Evolutionary conservation across 2,113 vertebrate genomes (phyloP).

Genomic region (Erythrolamprus reginae): DNA sequence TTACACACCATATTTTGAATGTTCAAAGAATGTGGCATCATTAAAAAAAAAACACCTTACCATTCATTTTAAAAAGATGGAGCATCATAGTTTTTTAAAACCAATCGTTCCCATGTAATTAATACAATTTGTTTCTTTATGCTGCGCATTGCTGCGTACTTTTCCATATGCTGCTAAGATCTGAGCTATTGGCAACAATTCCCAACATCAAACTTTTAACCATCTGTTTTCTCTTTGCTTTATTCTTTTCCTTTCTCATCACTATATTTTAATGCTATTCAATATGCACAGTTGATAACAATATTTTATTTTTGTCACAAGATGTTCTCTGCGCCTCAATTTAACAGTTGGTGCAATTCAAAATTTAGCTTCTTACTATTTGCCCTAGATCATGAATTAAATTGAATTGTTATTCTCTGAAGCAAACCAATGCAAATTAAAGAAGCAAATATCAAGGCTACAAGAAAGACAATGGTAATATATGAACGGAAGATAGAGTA

Average conservation of each 20-base stretch:
- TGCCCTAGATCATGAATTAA: constrained; percentile 46
- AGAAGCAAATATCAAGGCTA: constrained; percentile 41
- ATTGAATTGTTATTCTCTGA: constrained; percentile 24
- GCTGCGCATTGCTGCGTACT: constrained; percentile 35
- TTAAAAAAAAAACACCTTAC: background rate
- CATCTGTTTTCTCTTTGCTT: constrained; percentile 64
- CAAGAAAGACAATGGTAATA: constrained; percentile 29
- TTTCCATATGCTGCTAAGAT: constrained; percentile 51
- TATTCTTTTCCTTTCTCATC: background rate
- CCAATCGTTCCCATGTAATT: constrained; percentile 26
- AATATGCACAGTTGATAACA: constrained; percentile 54
- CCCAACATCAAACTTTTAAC: constrained; percentile 49
- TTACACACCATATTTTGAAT: background rate
- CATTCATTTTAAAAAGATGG: background rate
- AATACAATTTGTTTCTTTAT: constrained; percentile 45
- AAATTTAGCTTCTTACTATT: constrained; percentile 43
- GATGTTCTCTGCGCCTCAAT: constrained; percentile 45
- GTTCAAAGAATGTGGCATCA: constrained; percentile 2
- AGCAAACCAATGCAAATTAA: constrained; percentile 21
- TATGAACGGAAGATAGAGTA: background rate
- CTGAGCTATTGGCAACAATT: constrained; percentile 24
- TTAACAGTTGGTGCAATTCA: constrained; percentile 45
- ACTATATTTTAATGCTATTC: constrained; percentile 41
- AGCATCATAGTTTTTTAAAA: constrained; percentile 36
- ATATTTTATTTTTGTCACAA: constrained; percentile 58